These are phyloP conservation scores for Capra hircus DNA, from an alignment of 2,113 vertebrate species.

Conservation along the genomic window DNA sequence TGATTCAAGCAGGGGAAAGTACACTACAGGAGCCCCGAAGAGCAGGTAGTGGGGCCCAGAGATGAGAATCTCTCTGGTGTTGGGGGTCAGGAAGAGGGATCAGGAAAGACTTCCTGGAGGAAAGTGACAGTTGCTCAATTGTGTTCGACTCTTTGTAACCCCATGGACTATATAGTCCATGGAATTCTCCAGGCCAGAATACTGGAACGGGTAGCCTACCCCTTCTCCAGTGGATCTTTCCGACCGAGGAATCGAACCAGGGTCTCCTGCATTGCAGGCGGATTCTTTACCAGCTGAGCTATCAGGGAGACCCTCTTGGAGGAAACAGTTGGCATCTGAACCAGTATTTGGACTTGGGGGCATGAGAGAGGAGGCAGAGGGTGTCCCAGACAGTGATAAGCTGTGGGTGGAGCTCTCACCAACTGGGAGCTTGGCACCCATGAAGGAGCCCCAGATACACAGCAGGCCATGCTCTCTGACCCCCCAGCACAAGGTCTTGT, in stretches of 20 bases:
- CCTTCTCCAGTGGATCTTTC: background rate
- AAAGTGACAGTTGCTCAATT: background rate
- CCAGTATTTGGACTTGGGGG: background rate
- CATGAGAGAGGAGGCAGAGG: background rate
- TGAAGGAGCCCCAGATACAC: background rate
- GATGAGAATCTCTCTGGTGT: background rate
- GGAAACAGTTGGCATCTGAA: background rate
- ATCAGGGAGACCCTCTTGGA: background rate
- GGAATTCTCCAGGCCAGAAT: background rate
- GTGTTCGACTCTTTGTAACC: background rate
- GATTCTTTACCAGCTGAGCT: background rate
- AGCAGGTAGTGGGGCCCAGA: background rate
- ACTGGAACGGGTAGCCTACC: background rate
- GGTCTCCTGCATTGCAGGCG: background rate
- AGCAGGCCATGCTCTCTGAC: background rate
- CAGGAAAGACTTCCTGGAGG: background rate
- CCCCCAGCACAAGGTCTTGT: background rate
- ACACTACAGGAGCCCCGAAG: background rate
- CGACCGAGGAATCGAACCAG: fast-evolving
- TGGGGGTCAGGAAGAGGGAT: background rate
- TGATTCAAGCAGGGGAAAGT: background rate
- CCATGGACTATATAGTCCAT: background rate
- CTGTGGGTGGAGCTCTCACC: background rate
- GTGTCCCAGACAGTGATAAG: background rate
- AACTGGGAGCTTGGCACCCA: background rate